phyloP scores from a whole-genome alignment of 2,113 vertebrate species.

The Piprites chloris region DNA sequence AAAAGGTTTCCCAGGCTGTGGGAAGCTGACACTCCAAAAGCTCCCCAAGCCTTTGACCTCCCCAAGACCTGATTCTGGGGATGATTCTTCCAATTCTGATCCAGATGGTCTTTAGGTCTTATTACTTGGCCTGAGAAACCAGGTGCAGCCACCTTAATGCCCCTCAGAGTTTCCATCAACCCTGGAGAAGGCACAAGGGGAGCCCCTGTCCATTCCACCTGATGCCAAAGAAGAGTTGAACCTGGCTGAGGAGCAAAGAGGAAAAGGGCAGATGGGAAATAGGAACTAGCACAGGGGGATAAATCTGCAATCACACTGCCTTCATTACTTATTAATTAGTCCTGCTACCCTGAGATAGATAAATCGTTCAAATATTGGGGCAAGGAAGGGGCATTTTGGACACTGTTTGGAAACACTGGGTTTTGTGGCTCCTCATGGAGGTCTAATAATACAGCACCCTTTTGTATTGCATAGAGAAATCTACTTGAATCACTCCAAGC shows the following conservation, averaged over 20 bases:
- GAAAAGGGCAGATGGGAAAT: neutral
- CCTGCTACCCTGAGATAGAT: neutral
- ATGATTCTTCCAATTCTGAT: neutral
- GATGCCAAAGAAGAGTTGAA: rapidly evolving
- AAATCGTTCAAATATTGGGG: neutral
- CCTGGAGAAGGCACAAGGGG: neutral
- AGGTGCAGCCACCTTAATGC: neutral
- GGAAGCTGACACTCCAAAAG: neutral
- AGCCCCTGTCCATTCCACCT: neutral
- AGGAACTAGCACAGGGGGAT: neutral
- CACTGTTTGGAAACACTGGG: neutral
- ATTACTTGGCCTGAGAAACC: neutral
- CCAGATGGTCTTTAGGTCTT: neutral
- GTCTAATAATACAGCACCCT: neutral
- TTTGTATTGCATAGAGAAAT: neutral
- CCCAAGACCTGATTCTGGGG: neutral
- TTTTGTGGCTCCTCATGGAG: neutral
- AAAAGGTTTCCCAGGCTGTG: neutral
- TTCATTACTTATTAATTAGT: rapidly evolving
- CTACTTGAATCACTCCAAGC: neutral
- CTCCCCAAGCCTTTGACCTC: neutral
- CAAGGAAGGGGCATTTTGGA: neutral
- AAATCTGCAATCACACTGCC: neutral
- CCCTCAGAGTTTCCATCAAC: neutral
- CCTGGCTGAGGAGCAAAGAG: neutral